Conservation (phyloP, 2,113 vertebrate species). For the Grammomys dolichurus region DNA sequence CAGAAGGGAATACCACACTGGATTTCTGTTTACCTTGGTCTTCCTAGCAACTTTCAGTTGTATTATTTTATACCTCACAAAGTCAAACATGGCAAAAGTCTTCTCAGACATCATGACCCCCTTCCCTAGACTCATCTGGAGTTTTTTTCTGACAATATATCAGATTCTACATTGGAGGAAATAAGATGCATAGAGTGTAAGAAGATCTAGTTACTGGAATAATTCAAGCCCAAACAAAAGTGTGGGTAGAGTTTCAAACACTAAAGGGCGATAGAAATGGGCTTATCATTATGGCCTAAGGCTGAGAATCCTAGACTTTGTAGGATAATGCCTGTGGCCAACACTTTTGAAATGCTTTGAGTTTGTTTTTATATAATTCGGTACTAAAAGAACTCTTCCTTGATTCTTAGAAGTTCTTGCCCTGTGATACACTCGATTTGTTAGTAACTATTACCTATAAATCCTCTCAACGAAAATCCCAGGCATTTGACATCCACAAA, state of each 20-base stretch:
- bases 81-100: background rate
- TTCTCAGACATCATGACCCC: background rate
- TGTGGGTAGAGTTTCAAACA: background rate
- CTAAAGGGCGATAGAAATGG: background rate
- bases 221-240: background rate
- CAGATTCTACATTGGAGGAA: background rate
- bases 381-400: constrained; percentile 46
- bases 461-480: constrained; percentile 83
- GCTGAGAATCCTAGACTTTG: background rate
- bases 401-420: background rate
- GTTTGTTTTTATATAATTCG: constrained; percentile 33
- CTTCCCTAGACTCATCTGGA: background rate
- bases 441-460: constrained; percentile 82
- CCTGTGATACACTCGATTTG: constrained; percentile 55
- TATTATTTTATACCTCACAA: background rate
- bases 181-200: background rate
- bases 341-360: background rate
- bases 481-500: constrained; percentile 80
- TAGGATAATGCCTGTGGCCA: background rate
- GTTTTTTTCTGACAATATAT: background rate
- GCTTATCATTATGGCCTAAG: background rate
- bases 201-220: background rate
- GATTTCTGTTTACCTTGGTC: background rate
- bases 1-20: background rate
- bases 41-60: background rate